These are phyloP conservation scores for Bradypodion pumilum DNA, from an alignment of 2,797 vertebrate species.

Conservation along the genomic window DNA sequence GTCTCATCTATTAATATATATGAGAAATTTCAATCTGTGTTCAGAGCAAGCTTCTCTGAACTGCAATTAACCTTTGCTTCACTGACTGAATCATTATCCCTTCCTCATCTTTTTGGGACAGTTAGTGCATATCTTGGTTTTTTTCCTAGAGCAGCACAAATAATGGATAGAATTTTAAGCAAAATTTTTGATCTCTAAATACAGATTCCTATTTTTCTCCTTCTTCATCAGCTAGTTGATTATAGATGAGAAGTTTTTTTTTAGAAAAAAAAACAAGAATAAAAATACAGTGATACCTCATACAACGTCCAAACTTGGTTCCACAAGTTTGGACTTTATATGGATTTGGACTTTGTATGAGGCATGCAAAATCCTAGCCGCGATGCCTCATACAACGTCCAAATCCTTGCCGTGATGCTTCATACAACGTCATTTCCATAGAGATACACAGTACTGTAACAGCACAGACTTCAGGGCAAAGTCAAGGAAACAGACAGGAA, in stretches of 20 bases:
- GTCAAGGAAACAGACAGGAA: too few relatives aligned
- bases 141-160: constrained; percentile 18
- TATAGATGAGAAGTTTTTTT: background rate
- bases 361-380: too few relatives aligned
- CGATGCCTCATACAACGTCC: too few relatives aligned
- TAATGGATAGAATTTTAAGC: constrained; percentile 11
- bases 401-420: too few relatives aligned
- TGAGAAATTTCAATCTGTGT: constrained; percentile 18
- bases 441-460: too few relatives aligned
- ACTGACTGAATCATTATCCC: background rate
- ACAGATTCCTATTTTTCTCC: constrained; percentile 5
- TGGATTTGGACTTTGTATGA: too few relatives aligned
- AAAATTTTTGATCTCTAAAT: constrained; percentile 9
- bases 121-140: constrained; percentile 17
- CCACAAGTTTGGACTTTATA: too few relatives aligned
- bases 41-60: background rate
- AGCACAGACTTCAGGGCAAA: too few relatives aligned
- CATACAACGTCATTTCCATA: too few relatives aligned
- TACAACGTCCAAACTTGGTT: too few relatives aligned
- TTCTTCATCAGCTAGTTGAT: background rate
- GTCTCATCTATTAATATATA: constrained; percentile 35
- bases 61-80: constrained; percentile 14
- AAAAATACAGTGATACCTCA: too few relatives aligned
- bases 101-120: constrained; percentile 51
- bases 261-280: too few relatives aligned